A percentile compares a stretch with the other conserved stretches of the same genome.
phyloP scores from a whole-genome alignment of 2,888 invertebrate species.

The Caenorhabditis auriculariae region DNA sequence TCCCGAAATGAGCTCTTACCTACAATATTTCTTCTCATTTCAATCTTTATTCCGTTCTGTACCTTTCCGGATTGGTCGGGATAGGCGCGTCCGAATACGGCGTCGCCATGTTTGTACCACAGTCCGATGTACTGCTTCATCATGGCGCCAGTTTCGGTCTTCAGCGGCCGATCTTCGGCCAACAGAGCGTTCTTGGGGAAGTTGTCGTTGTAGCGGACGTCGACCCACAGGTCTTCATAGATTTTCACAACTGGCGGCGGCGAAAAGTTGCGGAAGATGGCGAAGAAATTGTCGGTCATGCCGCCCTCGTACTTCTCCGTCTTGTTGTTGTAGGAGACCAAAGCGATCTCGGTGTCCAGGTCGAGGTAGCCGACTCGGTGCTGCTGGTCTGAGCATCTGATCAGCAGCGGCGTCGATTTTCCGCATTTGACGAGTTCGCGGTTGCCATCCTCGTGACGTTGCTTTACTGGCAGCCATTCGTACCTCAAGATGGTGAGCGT shows the following conservation, averaged over 20 bases:
- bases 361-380: slow-evolving; percentile 41
- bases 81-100: slow-evolving; percentile 46
- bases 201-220: slow-evolving; percentile 40
- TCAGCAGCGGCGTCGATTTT: slow-evolving; percentile 44
- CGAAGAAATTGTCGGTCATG: slow-evolving; percentile 33
- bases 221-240: slow-evolving; percentile 48
- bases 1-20: slow-evolving; percentile 39
- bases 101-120: slow-evolving; percentile 54
- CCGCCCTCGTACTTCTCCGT: slow-evolving; percentile 39
- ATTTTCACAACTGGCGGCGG: slow-evolving; percentile 46
- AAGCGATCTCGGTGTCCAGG: slow-evolving; percentile 37
- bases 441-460: slow-evolving; percentile 8
- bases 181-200: slow-evolving; percentile 40
- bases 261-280: slow-evolving; percentile 45
- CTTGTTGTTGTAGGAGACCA: slow-evolving; percentile 37
- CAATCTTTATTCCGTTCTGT: background rate
- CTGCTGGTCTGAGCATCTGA: slow-evolving; percentile 33
- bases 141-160: slow-evolving; percentile 32
- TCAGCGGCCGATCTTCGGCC: slow-evolving; percentile 39
- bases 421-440: slow-evolving; percentile 39
- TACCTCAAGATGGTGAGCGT: slow-evolving; percentile 29
- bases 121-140: slow-evolving; percentile 45
- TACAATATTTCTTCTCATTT: background rate
- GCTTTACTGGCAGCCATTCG: slow-evolving; percentile 47
- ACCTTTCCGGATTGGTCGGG: slow-evolving; percentile 36